Evolutionary conservation across 2,113 vertebrate species (phyloP).

Genomic region (Pedetes capensis): DNA sequence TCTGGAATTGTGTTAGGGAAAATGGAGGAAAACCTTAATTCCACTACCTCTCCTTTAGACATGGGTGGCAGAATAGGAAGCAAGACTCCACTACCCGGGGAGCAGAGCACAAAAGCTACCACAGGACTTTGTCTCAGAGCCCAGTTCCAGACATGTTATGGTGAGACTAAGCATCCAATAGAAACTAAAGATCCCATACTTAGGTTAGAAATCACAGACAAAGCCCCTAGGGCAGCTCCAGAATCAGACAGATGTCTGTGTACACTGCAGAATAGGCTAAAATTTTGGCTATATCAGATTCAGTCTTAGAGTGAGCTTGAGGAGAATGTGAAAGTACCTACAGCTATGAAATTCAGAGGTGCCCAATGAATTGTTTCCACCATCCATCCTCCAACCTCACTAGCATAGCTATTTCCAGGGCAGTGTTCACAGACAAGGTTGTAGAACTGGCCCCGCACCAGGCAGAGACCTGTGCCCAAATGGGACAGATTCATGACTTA

Average conservation of each 20-base stretch:
- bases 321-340: too few species aligned
- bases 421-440: not conserved
- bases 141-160: fast-evolving
- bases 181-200: not conserved
- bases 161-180: not conserved
- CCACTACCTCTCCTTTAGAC: not conserved
- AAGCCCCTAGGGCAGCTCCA: not conserved
- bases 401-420: not conserved
- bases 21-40: fast-evolving
- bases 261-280: not conserved
- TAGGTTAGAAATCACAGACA: not conserved
- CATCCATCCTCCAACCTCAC: too few species aligned
- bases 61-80: too few species aligned
- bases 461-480: not conserved
- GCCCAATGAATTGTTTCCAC: not conserved
- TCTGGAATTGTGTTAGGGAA: too few species aligned
- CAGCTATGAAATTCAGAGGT: not conserved
- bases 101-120: not conserved
- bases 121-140: not conserved
- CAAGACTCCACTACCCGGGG: not conserved
- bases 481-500: too few species aligned
- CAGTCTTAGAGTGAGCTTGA: too few species aligned
- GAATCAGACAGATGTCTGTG: not conserved
- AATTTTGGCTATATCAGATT: too few species aligned
- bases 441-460: fast-evolving